Conservation (phyloP, 92 coral and sea anemone species). For the Parazoanthus darwini region DNA sequence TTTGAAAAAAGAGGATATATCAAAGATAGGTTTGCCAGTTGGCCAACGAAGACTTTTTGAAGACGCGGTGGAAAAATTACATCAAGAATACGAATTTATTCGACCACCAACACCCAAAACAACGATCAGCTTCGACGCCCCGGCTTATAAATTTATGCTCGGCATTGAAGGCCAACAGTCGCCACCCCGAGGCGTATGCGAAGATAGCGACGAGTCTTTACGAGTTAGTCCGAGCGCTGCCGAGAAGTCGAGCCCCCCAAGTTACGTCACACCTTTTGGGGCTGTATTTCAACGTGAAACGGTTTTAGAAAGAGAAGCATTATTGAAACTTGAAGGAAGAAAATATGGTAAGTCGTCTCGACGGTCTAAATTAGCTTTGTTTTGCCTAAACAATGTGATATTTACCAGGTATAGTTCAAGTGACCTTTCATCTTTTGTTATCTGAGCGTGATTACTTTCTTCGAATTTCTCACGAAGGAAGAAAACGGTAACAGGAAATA, state of each 20-base stretch:
- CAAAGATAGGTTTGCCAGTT: constrained; percentile 77
- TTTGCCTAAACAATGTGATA: neutral
- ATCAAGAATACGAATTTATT: constrained; percentile 83
- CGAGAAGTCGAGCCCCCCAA: neutral
- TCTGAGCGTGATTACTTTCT: neutral
- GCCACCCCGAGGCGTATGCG: constrained; percentile 40
- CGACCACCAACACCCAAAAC: constrained; percentile 91
- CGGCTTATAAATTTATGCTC: constrained; percentile 84
- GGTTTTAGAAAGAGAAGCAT: constrained; percentile 39
- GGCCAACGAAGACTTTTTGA: constrained; percentile 96
- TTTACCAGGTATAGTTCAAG: neutral
- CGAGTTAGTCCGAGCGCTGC: constrained; percentile 44
- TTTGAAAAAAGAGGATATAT: constrained; percentile 71
- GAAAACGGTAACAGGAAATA: neutral
- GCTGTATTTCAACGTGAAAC: constrained; percentile 40
- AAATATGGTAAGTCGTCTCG: constrained; percentile 28
- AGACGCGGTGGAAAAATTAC: constrained; percentile 90
- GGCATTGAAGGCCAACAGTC: constrained; percentile 62
- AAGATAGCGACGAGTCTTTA: constrained; percentile 33
- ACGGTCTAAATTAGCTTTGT: neutral
- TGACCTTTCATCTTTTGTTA: neutral
- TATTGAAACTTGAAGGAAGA: constrained; percentile 39
- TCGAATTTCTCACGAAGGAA: neutral
- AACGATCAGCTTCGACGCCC: constrained; percentile 81
- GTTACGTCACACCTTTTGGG: constrained; percentile 22